These are phyloP conservation scores for Stratiolaelaps scimitus DNA, from an alignment of 1,140 invertebrate species.

Conservation along the genomic window DNA sequence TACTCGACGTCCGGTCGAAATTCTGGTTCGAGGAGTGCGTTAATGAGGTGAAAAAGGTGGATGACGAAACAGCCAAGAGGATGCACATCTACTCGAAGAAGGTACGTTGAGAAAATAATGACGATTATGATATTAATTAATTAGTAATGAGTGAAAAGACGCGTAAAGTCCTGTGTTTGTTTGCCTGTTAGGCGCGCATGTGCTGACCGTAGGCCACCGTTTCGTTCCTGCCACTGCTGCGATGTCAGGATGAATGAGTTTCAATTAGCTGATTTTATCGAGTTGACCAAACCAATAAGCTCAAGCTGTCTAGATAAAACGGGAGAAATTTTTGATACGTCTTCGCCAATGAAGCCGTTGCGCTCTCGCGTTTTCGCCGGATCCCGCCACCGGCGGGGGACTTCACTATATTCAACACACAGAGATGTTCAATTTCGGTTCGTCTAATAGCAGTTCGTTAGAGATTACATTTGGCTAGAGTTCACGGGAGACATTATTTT, in stretches of 20 bases:
- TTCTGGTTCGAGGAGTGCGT: conserved; percentile 35
- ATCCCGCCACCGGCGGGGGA: no score
- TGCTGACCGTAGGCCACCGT: neutral
- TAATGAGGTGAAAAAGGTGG: conserved; percentile 27
- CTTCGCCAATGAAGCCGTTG: no score
- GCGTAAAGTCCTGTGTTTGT: no score
- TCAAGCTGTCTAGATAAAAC: no score
- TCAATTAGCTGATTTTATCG: neutral
- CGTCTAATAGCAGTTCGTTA: no score
- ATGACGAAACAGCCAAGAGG: conserved; percentile 1
- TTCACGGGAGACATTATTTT: no score
- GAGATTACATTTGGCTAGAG: no score
- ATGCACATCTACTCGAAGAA: conserved; percentile 16
- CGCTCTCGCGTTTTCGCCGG: no score
- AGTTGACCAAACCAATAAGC: neutral
- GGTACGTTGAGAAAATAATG: neutral
- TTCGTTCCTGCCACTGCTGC: neutral
- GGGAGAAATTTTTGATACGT: no score
- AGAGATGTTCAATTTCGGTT: no score
- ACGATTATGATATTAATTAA: neutral
- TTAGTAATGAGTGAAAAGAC: no score
- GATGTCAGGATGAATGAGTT: neutral
- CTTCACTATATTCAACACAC: no score
- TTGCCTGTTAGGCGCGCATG: neutral
- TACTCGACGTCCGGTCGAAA: conserved; percentile 29